phyloP scores from a whole-genome alignment of 2,888 invertebrate genomes.

The Kuschelorhynchus macadamiae region DNA sequence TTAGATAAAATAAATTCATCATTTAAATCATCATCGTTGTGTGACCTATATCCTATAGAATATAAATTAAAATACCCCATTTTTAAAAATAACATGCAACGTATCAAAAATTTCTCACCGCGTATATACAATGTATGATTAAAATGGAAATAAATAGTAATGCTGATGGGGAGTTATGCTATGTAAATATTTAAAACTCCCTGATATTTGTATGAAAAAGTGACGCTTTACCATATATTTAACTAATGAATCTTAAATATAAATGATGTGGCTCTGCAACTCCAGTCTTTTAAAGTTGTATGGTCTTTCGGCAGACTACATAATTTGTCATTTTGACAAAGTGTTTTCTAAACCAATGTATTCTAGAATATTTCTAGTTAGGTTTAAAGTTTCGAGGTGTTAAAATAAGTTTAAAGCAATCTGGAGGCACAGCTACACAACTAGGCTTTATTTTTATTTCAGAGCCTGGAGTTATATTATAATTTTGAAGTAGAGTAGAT shows the following conservation, averaged over 20 bases:
- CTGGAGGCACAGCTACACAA: constrained; percentile 82
- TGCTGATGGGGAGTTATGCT: background rate
- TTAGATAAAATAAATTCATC: background rate
- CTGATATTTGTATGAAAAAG: constrained; percentile 11
- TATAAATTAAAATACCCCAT: constrained; percentile 15
- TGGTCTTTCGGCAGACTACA: constrained; percentile 16
- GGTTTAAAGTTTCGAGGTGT: constrained; percentile 60
- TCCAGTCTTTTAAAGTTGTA: constrained; percentile 45
- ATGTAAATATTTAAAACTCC: constrained; percentile 1
- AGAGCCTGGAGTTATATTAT: constrained; percentile 75
- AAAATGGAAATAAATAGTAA: constrained; percentile 38
- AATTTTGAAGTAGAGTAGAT: constrained; percentile 80
- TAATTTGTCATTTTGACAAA: constrained; percentile 23
- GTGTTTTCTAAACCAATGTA: constrained; percentile 1
- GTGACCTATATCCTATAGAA: background rate
- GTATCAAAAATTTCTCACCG: constrained; percentile 13
- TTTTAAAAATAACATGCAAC: background rate
- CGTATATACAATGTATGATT: constrained; percentile 14
- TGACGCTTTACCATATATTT: constrained; percentile 15
- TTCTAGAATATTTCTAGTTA: background rate
- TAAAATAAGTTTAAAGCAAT: constrained; percentile 77
- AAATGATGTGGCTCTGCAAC: constrained; percentile 44
- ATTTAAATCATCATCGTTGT: background rate
- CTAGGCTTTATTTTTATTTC: constrained; percentile 76
- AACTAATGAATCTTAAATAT: constrained; percentile 22